phyloP scores from a whole-genome alignment of 2,888 invertebrate species.

The Atethmia centrago region DNA sequence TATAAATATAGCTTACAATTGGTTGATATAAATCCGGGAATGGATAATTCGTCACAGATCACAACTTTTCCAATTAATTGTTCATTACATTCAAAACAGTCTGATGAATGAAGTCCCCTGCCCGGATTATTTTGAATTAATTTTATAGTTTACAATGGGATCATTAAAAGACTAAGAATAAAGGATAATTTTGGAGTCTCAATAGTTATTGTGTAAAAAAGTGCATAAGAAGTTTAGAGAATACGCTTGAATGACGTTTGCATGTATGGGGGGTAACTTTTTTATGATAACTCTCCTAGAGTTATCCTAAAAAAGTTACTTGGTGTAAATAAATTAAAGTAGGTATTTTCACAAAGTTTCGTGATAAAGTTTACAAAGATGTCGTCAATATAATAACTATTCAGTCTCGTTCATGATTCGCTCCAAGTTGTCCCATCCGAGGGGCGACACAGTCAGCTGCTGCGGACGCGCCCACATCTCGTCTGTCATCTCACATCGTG shows the following conservation, averaged over 20 bases:
- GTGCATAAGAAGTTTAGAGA: conserved; percentile 24
- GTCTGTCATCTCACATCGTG: conserved; percentile 81
- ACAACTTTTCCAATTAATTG: background rate
- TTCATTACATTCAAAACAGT: conserved; percentile 1
- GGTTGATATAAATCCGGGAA: background rate
- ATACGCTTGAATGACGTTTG: background rate
- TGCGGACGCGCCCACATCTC: conserved; percentile 84
- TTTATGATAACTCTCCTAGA: too few relatives aligned
- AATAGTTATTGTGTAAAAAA: conserved; percentile 6
- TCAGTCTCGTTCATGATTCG: conserved; percentile 52
- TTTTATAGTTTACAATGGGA: background rate
- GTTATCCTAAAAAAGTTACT: background rate
- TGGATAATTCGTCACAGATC: background rate
- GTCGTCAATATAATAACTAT: conserved; percentile 17
- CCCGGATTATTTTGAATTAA: background rate
- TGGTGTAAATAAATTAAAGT: background rate
- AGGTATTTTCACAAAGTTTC: background rate
- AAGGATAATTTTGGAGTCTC: background rate
- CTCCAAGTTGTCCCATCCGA: conserved; percentile 70
- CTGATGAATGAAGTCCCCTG: background rate
- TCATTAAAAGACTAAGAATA: background rate
- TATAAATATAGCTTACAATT: background rate
- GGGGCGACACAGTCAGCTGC: conserved; percentile 76
- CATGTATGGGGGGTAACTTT: background rate
- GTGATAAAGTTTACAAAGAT: conserved; percentile 2